Base-by-base conservation (phyloP, 2,797 vertebrate species). In the Peromyscus nudipes region DNA sequence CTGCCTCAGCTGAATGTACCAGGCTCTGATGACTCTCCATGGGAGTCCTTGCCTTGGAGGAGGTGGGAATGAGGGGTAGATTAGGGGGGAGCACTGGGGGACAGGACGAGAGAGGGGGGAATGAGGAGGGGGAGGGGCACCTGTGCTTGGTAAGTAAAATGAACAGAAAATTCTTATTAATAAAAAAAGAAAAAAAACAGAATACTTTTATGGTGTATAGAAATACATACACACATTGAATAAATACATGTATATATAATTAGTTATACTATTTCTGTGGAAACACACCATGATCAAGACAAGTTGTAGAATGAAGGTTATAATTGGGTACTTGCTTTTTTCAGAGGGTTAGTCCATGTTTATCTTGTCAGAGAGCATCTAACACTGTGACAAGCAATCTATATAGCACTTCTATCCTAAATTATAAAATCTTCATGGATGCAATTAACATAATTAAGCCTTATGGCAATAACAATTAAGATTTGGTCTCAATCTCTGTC, bases 361-460 rank as follows among this genome's bases (percentile, higher is more conserved):
- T 27, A 46, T 46, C 40, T 34, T 65, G 29, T 29, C 17, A 46
- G 9, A 29, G 17, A 31, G 1, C 27, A 21, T 71, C 57, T 37
- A 73, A 87, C 92, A 21, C 19, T 46, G 12, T 34, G 43, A 2
- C 7, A 29, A 17, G 1, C 16, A 88, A 93, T 79, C 92, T 85
- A 85, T 67, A 13, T 6, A 93, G 2, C 43, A 79, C 10, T 86
- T 27, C 10, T 65, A 12, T 60, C 49, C 11, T 12, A 71, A 52
- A 64, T 73, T 40, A 64, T 80, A 64, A 94, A 88, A 95, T 71
- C 34, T 83, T 77, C n/a, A 92, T 43, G 17, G n/a, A 97, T 43
- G 29, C 4, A 94, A 86, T 81, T 90, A 88, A 88, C 34, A 67
- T 17, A 96, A 67, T 25, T 17, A 49, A 94, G 52, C 2, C 4